Evolutionary conservation across 2,888 invertebrate species (phyloP), one percentile per base, ranked within the genome.

Genomic region (Limulus polyphemus): DNA sequence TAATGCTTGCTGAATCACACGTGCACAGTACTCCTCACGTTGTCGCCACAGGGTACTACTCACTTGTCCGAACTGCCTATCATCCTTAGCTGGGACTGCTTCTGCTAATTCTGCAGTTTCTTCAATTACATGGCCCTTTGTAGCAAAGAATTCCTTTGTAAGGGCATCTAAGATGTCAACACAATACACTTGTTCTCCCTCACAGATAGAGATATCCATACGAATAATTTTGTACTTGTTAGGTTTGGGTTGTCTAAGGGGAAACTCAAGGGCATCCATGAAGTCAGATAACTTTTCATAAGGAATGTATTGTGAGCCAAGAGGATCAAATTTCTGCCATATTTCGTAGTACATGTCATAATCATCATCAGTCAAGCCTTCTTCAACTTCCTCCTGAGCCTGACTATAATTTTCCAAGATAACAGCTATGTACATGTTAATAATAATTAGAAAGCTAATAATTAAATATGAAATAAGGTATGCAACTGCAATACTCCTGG

Each of bases 401-500:
- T 92, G 93, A 71, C 93, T 94, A 81, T 97, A 98, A 79, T 98
- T 98, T 81, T 97, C 97, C 80, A 98, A 85, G 78, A 98, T 98
- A 78, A 98, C 97, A 75, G 97, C 97, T 80, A 98, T 98, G 84
- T 97, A 97, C 97, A 98, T 97, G 85, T 98, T 98, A 80, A 97
- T 95, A 74, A 97, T 93, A 78, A 98, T 95, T 74, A 98, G 85
- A 81, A 97, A 98, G 77, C 92, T 94, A 79, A 98, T 94, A 76
- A 98, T 92, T 77, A 98, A 84, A 79, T 98, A 98, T 76, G 92
- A 88, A 71, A 95, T 86, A 74, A 98, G 83, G 80, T 88, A 98
- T 69, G 92, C 87, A 75, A 95, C 94, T 74, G 94, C 98, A 74
- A 94, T 88, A 69, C 90, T 89, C 71, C 90, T 88, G 70, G 87